Base-by-base conservation (phyloP, 1,140 invertebrate species). In the Meloidogyne hapla region DNA sequence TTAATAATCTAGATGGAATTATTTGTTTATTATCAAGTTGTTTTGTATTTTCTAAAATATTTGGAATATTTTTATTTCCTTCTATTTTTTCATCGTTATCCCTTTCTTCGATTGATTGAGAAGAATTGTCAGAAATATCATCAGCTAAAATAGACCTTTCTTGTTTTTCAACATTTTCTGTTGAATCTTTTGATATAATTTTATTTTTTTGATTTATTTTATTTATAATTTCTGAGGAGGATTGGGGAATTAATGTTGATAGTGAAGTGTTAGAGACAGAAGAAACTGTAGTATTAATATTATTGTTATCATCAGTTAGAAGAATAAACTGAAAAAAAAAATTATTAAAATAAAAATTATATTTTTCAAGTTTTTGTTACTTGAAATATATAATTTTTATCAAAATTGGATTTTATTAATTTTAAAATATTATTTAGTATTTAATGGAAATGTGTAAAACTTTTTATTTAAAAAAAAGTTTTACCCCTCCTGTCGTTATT, bases 1-100 rank as follows among this genome's bases (percentile, higher is more conserved):
- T 56, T 56, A 56, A 56, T 56, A 56, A 56, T n/a, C 48, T 56
- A n/a, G 48, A n/a, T n/a, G 48, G 48, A 56, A 56, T 56, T 56
- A 6, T 33, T 33, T 33, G 33, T 33, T 56, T 56, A 48, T 48
- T 18, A 48, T 48, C 4, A 48, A 48, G 2, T 42, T 13, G 13
- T 13, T 42, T 42, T 13, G 9, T 1, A 42, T 42, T 42, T 42
- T 42, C 13, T 33, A 33, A 33, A 42, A 42, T 12, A 48, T 48
- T 48, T 18, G 45, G 45, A 18, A 18, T 5, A 48, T 48, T 48
- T 18, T 48, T 48, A 48, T 18, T 48, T 18, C 45, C 45, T 48
- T 48, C 13, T 18, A 18, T 48, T 48, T 18, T 56, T 56, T 56
- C 48, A n/a, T 21, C 6, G 1, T 56, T 18, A 56, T 56, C 6